These are phyloP conservation scores for Zapus hudsonius DNA, from an alignment of 2,113 vertebrate genomes.

Conservation along the genomic window DNA sequence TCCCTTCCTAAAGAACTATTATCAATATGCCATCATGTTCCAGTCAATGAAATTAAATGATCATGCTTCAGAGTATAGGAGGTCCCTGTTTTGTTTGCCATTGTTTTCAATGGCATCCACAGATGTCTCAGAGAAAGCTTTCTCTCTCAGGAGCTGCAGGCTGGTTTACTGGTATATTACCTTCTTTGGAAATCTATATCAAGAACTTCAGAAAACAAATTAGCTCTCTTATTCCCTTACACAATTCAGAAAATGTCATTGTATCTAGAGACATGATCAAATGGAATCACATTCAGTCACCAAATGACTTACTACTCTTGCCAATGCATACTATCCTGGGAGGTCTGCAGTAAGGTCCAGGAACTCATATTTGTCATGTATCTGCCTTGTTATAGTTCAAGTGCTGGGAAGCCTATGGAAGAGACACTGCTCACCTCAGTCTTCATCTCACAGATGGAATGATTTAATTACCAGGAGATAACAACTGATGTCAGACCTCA, in stretches of 20 bases:
- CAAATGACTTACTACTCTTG: not conserved
- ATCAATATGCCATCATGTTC: not conserved
- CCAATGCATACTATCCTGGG: not conserved
- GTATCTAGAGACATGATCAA: not conserved
- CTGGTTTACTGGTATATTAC: not conserved
- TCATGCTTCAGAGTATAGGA: not conserved
- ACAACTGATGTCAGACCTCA: not conserved
- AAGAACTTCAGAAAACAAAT: conserved; percentile 25
- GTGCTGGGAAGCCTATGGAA: not conserved
- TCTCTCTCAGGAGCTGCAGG: not conserved
- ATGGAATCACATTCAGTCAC: not conserved
- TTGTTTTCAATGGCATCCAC: not conserved
- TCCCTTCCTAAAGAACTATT: conserved; percentile 13
- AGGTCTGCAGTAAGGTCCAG: not conserved
- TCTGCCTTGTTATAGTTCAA: not conserved
- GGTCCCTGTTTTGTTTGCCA: not conserved
- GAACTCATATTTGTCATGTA: not conserved
- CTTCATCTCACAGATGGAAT: not conserved
- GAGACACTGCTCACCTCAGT: not conserved
- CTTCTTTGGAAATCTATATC: not conserved
- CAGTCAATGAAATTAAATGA: conserved; percentile 32
- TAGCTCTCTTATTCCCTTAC: conserved; percentile 1
- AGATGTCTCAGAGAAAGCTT: conserved; percentile 25
- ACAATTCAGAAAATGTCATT: not conserved
- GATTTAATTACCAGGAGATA: not conserved